Conservation (phyloP, 2,113 vertebrate species). For the Rostratula benghalensis region DNA sequence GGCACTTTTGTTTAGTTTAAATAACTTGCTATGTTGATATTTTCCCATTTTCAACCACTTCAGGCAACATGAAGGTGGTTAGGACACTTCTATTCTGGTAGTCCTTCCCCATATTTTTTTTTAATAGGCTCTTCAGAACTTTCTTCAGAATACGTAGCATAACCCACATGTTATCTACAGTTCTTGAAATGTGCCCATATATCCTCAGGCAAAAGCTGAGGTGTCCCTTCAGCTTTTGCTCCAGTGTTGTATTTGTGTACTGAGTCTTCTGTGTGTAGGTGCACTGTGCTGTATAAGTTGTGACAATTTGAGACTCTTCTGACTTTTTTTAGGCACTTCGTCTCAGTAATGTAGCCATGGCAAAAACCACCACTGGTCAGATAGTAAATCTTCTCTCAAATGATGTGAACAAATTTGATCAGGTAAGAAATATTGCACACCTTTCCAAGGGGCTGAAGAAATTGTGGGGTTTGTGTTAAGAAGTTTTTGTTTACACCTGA, state of each 20-base stretch:
- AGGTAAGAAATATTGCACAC: conserved; percentile 71
- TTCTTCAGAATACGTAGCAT: background rate
- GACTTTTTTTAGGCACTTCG: conserved; percentile 81
- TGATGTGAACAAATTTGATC: conserved; percentile 96
- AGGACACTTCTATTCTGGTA: background rate
- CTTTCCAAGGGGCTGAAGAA: background rate
- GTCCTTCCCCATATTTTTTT: background rate
- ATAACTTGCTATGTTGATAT: background rate
- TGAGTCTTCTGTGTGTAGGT: background rate
- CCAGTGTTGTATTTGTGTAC: background rate
- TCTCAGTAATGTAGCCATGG: conserved; percentile 87
- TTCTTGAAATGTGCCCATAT: background rate
- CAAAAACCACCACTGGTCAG: conserved; percentile 94
- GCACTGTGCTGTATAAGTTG: background rate
- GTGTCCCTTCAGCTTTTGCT: background rate
- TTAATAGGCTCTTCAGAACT: background rate
- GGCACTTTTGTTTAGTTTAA: background rate
- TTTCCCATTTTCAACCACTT: background rate
- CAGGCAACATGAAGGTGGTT: background rate
- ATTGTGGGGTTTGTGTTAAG: background rate
- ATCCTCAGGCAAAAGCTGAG: background rate
- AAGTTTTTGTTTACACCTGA: background rate
- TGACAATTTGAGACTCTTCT: background rate
- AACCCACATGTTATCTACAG: background rate
- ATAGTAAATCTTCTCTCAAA: conserved; percentile 97